Conservation (phyloP, 2,888 invertebrate genomes). For the Macrosiphum euphorbiae region DNA sequence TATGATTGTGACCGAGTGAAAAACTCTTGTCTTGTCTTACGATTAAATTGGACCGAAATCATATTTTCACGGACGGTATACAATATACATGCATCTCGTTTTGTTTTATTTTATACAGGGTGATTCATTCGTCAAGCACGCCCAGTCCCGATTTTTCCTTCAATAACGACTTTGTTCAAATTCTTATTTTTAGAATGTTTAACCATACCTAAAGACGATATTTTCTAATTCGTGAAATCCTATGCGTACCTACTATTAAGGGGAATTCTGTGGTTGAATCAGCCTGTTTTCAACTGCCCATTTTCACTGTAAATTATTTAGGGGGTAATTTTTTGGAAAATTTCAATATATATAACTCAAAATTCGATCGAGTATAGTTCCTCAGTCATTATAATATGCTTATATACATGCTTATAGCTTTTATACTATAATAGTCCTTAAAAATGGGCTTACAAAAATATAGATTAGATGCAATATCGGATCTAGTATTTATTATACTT, state of each 20-base stretch:
- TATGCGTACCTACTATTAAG: not conserved
- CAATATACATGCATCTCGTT: not conserved
- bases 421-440: not conserved
- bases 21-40: not conserved
- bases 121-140: not conserved
- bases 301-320: not conserved
- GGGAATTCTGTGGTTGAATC: too few relatives aligned
- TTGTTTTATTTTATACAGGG: not conserved
- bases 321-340: not conserved
- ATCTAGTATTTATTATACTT: not conserved
- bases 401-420: not conserved
- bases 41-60: slow-evolving; percentile 22
- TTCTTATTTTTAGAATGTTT: not conserved
- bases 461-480: not conserved
- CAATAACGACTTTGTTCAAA: not conserved
- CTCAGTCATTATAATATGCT: not conserved
- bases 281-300: too few relatives aligned
- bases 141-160: not conserved
- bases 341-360: not conserved
- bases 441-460: not conserved
- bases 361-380: not conserved
- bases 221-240: not conserved
- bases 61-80: not conserved
- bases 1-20: not conserved
- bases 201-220: not conserved